Evolutionary conservation across 2,888 invertebrate species (phyloP), one percentile per base, ranked within the genome.

Genomic region (Sphaerophoria taeniata): DNA sequence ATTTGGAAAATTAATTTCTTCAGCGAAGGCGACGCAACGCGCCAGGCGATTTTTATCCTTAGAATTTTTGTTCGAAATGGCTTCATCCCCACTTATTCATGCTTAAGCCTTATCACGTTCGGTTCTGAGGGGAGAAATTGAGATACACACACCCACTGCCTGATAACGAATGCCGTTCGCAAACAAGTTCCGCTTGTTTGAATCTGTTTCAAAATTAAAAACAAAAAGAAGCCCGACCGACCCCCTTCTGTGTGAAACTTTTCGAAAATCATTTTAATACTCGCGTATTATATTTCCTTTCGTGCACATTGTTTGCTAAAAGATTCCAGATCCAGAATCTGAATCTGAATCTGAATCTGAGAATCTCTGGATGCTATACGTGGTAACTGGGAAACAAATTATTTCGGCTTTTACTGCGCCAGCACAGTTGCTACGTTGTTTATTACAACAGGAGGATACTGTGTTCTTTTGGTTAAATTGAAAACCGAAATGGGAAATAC

Each of bases 1-100:
- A 70, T 71, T 77, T 63, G 63, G 70, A 77, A 77, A 77, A 71
- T 77, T 65, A 43, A 63, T 71, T 71, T 71, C 45, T 55, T 33
- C 36, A 56, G 55, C n/a, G 45, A 63, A 33, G 24, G 24, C 24
- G 24, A 24, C 24, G 2, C 24, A 24, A 16, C 49, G 36, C 55
- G 31, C 34, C 7, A 11, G 11, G 34, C 61, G 12, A 51, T 47
- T 36, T 51, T 36, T 65, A 51, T 65, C 36, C 49, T 36, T 65
- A 12, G 36, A 9, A n/a, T 36, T 49, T 49, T 45, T n/a, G 49
- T 63, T 5, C 9, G 14, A 63, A 63, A 51, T 39, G 39, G 9
- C 34, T 47, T 47, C 63, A 63, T 45, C 47, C 63, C 47, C 9
- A 36, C 4, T 11, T 36, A 0, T 24, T 24, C 24, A 24, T 2